phyloP scores from a whole-genome alignment of 2,797 vertebrate genomes.

The Pristis pectinata region DNA sequence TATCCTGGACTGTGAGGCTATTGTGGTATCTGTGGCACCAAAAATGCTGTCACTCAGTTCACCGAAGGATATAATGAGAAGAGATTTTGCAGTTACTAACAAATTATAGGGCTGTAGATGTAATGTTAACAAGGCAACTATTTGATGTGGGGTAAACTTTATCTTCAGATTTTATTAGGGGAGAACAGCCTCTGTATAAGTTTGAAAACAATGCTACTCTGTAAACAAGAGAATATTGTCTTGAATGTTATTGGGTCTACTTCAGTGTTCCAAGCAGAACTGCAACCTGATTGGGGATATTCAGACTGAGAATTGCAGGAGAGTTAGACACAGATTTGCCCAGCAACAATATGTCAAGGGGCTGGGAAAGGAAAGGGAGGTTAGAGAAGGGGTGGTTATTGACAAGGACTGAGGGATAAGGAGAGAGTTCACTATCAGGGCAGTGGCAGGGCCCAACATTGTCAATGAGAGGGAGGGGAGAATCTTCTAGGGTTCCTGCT shows the following conservation, averaged over 20 bases:
- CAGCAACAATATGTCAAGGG: background rate
- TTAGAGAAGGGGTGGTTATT: background rate
- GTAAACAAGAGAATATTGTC: background rate
- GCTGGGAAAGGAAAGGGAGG: background rate
- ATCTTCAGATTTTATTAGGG: background rate
- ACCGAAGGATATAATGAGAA: slow-evolving; percentile 29
- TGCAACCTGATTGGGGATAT: too few relatives aligned
- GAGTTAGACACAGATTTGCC: background rate
- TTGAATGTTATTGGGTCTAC: background rate
- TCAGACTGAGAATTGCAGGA: background rate
- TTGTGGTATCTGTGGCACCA: background rate
- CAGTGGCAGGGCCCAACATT: background rate
- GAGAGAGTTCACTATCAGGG: background rate
- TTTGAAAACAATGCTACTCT: background rate
- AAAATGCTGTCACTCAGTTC: background rate
- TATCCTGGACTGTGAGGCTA: slow-evolving; percentile 5
- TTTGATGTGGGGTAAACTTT: background rate
- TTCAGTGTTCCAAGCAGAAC: background rate
- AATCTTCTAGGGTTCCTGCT: background rate
- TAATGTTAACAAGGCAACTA: slow-evolving; percentile 2
- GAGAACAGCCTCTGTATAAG: background rate
- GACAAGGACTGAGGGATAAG: too few relatives aligned
- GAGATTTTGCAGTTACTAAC: background rate
- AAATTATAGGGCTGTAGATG: background rate
- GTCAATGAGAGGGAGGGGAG: background rate